Base-by-base conservation (phyloP, 2,797 vertebrate species). In the Microctenopoma lineatum region DNA sequence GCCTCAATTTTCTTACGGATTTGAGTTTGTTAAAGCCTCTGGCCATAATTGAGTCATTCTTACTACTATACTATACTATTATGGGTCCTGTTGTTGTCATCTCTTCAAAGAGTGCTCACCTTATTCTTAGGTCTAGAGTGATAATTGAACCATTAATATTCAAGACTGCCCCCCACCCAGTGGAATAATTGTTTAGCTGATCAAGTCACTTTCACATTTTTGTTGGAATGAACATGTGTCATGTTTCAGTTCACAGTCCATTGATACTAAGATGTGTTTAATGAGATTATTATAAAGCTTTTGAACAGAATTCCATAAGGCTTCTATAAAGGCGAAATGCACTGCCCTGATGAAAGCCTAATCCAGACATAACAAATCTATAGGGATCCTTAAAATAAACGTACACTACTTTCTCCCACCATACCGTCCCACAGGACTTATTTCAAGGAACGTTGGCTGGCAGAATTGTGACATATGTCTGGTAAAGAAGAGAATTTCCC, bases 311-410 rank as follows among this genome's bases (percentile, higher is more conserved):
- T 48, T 78, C 36, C 66, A 76, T 58, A 48, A 36, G 39, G 51
- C 52, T 51, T 50, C 27, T 67, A 12, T 65, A 70, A 74, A 79
- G 78, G 65, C 60, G 52, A 47, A 54, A 79, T 77, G 70, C 63
- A 67, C 34, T 38, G 66, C 81, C 74, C 75, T 57, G 42, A 66
- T 90, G 85, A 90, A 91, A 91, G 81, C 80, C 73, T 90, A 89
- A 91, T 86, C 38, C 52, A 73, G 72, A 79, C 69, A 65, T 77
- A 82, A 83, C 50, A 84, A 85, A 90, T 80, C 84, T 70, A 46
- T 56, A 74, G 82, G 77, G 84, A 89, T 75, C 80, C 82, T 88
- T 87, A 86, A 91, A 93, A 92, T 90, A 87, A 83, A 90, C 69
- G 5, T 50, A 21, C 38, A 56, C 72, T 72, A 59, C n/a, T 68